Base-by-base conservation (phyloP, 2,888 invertebrate species). In the Polymixis lichenea region DNA sequence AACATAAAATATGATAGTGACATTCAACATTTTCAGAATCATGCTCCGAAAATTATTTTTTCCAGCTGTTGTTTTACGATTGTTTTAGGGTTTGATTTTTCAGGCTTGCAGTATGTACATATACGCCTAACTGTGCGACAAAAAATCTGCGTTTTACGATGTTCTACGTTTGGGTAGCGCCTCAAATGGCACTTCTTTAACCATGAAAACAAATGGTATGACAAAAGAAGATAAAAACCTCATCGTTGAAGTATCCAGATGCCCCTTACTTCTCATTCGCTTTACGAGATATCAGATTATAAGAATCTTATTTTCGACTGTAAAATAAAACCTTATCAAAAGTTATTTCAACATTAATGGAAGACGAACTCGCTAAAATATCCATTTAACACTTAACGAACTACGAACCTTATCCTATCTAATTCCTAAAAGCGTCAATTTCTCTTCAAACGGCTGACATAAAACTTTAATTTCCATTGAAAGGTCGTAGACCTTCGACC, bases 381-480 rank as follows among this genome's bases (percentile, higher is more conserved):
- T 55, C 28, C 55, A 25, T 62, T 49, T 32, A 56, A 62, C 13
- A 56, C n/a, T 32, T 55, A 13, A n/a, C 38, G n/a, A 55, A 65
- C 19, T 72, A 55, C 9, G 28, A 15, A 25, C 9, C 46, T 46
- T 22, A 62, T 43, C 56, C 56, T 8, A 17, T 6, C 25, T 64
- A 77, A 72, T 19, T 9, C 32, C 56, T 70, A 17, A n/a, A 62
- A 65, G 43, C n/a, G 51, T 62, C 66, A 55, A 61, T 80, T 71
- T 49, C 38, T 13, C 53, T n/a, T 72, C 58, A 64, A 74, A 73
- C 13, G 32, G 51, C 43, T 17, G 28, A n/a, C 74, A 43, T 78
- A 78, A 82, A 86, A 78, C 53, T 75, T 69, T 83, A 70, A 83
- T 83, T n/a, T 70, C 65, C 38, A 17, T 38, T n/a, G 65, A 70